phyloP scores from a whole-genome alignment of 2,797 vertebrate genomes.

The Sebastes ruberrimus region DNA sequence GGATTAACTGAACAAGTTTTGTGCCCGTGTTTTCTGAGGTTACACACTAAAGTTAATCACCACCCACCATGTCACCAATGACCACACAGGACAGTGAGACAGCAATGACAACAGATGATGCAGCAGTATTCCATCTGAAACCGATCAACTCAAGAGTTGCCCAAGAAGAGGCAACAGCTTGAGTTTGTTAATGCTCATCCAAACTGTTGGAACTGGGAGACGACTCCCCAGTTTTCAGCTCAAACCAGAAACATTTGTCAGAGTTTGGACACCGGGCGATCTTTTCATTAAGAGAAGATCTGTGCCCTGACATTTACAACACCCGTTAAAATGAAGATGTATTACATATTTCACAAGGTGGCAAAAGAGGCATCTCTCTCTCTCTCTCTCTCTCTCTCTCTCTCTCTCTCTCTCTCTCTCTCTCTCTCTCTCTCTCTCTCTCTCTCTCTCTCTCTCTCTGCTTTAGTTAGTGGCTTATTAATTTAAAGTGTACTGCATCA shows the following conservation, averaged over 20 bases:
- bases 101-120: slow-evolving; percentile 33
- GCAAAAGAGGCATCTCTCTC: slow-evolving; percentile 62
- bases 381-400: slow-evolving; percentile 29
- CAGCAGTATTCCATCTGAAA: slow-evolving; percentile 39
- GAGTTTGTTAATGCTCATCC: slow-evolving; percentile 60
- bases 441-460: too few species aligned
- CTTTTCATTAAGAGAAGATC: slow-evolving; percentile 81
- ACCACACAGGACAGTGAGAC: slow-evolving; percentile 8
- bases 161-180: slow-evolving; percentile 54
- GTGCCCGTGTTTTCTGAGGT: background rate
- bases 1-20: slow-evolving; percentile 13
- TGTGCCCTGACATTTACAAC: slow-evolving; percentile 79
- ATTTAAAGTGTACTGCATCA: slow-evolving; percentile 71
- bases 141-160: slow-evolving; percentile 22
- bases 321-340: slow-evolving; percentile 83
- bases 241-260: slow-evolving; percentile 72
- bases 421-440: slow-evolving; percentile 21
- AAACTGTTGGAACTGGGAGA: slow-evolving; percentile 41
- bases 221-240: slow-evolving; percentile 52
- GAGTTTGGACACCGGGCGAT: slow-evolving; percentile 74
- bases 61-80: slow-evolving; percentile 1
- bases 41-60: slow-evolving; percentile 15
- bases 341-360: slow-evolving; percentile 81
- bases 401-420: slow-evolving; percentile 1
- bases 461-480: slow-evolving; percentile 77